phyloP scores from a whole-genome alignment of 2,113 vertebrate species.

The Machaerirhynchus nigripectus region DNA sequence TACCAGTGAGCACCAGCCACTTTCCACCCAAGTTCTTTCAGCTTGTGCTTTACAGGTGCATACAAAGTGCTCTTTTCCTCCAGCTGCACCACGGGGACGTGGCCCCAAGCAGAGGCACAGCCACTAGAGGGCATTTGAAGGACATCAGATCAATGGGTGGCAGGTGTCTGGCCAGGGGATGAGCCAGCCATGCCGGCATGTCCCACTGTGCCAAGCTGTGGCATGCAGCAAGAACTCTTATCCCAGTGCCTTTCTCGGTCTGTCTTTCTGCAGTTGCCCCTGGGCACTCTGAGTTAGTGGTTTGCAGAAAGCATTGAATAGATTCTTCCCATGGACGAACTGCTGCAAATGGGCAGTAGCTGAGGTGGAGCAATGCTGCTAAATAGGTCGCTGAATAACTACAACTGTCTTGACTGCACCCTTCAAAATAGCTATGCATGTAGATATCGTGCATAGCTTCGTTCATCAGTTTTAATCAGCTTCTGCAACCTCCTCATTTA shows the following conservation, averaged over 20 bases:
- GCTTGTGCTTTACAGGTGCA: neutral
- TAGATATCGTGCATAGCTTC: neutral
- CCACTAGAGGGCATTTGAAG: slow-evolving; percentile 75
- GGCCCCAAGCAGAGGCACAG: neutral
- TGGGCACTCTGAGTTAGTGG: neutral
- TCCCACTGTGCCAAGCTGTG: neutral
- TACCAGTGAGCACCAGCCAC: neutral
- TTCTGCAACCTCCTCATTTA: neutral
- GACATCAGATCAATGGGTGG: slow-evolving; percentile 16
- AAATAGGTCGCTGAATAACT: neutral
- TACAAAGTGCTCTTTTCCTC: neutral
- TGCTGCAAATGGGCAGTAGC: neutral
- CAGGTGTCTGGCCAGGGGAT: neutral
- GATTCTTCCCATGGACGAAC: neutral
- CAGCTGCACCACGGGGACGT: neutral
- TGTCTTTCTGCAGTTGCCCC: neutral
- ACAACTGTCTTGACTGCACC: neutral
- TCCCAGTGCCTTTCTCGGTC: neutral
- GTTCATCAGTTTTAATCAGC: neutral
- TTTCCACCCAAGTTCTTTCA: neutral
- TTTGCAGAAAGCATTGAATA: neutral
- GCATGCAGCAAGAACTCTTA: neutral
- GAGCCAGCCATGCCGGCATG: neutral
- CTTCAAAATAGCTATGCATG: neutral
- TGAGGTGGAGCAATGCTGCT: neutral